These are phyloP conservation scores for Gryon sp. DNA, from an alignment of 1,140 invertebrate species.

Conservation along the genomic window DNA sequence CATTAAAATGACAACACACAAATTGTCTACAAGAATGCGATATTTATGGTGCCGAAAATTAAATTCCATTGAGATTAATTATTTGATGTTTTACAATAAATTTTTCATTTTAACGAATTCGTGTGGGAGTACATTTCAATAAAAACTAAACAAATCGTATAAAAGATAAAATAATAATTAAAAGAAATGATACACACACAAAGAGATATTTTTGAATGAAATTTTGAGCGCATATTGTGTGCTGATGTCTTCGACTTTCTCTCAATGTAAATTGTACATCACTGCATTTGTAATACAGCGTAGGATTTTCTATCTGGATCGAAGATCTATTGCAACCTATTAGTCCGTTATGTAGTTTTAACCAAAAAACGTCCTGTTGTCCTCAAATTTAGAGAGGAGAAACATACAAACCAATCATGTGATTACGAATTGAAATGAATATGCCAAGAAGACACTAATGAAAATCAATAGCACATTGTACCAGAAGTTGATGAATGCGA, in stretches of 20 bases:
- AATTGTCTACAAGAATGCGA: conserved; percentile 4
- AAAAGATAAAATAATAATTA: conserved; percentile 2
- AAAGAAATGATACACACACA: too few relatives aligned
- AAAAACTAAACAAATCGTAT: too few relatives aligned
- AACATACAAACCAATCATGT: conserved; percentile 50
- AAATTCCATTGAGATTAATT: conserved; percentile 17
- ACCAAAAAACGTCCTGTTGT: conserved; percentile 59
- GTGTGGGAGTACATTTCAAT: too few relatives aligned
- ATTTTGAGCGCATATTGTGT: conserved; percentile 47
- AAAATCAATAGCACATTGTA: conserved; percentile 40
- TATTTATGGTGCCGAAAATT: conserved; percentile 29
- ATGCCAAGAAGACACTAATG: conserved; percentile 43
- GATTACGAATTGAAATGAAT: conserved; percentile 41
- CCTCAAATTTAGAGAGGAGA: conserved; percentile 44
- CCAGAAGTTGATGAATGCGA: conserved; percentile 7
- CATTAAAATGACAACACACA: conserved; percentile 4
- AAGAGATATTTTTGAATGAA: conserved; percentile 48
- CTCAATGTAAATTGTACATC: conserved; percentile 60
- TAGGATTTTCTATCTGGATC: conserved; percentile 61
- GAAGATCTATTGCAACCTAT: conserved; percentile 58
- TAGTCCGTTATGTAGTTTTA: conserved; percentile 63
- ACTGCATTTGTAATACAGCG: conserved; percentile 57
- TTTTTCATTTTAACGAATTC: too few relatives aligned
- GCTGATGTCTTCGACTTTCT: conserved; percentile 49
- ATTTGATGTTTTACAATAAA: too few relatives aligned